Evolutionary conservation across 2,888 invertebrate genomes (phyloP).

Genomic region (Apamea epomidion): DNA sequence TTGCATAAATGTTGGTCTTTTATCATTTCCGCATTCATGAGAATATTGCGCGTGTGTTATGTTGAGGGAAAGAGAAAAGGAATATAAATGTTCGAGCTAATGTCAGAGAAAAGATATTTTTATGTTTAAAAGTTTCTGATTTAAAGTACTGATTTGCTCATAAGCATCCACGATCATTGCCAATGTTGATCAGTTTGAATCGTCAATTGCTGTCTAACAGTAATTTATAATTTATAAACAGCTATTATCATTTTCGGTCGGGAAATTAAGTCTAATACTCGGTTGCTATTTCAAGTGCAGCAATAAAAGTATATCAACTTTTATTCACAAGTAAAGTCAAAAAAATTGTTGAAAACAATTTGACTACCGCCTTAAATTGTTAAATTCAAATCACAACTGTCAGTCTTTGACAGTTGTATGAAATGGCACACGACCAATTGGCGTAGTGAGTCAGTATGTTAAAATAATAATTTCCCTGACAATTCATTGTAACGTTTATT

Average conservation of each 20-base stretch:
- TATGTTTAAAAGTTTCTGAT: not conserved
- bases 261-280: not conserved
- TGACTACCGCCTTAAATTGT: not conserved
- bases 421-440: not conserved
- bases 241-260: not conserved
- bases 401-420: not conserved
- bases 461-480: not conserved
- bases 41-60: not conserved
- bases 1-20: constrained; percentile 36
- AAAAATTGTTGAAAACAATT: not conserved
- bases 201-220: not conserved
- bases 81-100: not conserved
- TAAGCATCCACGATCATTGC: not conserved
- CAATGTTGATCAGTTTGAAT: not conserved
- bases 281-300: not conserved
- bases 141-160: not conserved
- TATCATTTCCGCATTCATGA: constrained; percentile 34
- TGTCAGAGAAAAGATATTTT: not conserved
- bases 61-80: not conserved
- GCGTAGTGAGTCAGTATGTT: not conserved
- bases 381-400: not conserved
- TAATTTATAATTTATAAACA: not conserved
- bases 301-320: not conserved
- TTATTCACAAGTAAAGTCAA: not conserved
- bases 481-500: not conserved